phyloP scores from a whole-genome alignment of 2,797 vertebrate genomes.

The Thamnophis elegans region DNA sequence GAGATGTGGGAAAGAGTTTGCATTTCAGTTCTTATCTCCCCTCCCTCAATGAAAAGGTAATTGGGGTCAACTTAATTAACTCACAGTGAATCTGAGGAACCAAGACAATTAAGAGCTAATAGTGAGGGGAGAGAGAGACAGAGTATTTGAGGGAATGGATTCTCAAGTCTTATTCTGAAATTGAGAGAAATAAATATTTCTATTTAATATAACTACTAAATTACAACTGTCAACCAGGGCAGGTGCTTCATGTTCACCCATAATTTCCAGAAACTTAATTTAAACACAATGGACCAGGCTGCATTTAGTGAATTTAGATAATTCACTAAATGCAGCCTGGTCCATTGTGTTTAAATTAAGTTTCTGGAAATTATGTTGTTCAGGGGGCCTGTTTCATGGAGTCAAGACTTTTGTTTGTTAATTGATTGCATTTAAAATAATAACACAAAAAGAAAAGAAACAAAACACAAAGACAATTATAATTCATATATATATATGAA shows the following conservation, averaged over 20 bases:
- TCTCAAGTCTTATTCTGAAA: neutral
- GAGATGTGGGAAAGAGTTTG: neutral
- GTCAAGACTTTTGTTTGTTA: neutral
- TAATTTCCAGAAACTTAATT: neutral
- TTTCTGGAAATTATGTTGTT: too few relatives aligned
- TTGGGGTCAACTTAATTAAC: constrained; percentile 4
- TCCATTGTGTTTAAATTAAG: too few relatives aligned
- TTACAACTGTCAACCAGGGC: neutral
- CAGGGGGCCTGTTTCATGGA: neutral
- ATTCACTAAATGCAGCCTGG: too few relatives aligned
- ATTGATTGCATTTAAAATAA: too few relatives aligned
- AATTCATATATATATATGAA: too few relatives aligned
- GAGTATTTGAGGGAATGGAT: neutral
- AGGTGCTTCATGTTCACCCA: neutral
- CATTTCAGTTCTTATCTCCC: neutral
- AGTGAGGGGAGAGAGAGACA: neutral
- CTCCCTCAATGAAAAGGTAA: neutral
- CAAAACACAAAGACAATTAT: too few relatives aligned
- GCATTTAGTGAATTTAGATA: neutral
- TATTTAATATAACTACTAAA: neutral
- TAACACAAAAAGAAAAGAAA: too few relatives aligned
- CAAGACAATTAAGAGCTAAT: neutral
- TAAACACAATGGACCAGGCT: neutral
- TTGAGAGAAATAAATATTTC: neutral
- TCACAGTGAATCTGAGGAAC: neutral